Conservation (phyloP, 2,888 invertebrate species). For the Bursaphelenchus okinawaensis region DNA sequence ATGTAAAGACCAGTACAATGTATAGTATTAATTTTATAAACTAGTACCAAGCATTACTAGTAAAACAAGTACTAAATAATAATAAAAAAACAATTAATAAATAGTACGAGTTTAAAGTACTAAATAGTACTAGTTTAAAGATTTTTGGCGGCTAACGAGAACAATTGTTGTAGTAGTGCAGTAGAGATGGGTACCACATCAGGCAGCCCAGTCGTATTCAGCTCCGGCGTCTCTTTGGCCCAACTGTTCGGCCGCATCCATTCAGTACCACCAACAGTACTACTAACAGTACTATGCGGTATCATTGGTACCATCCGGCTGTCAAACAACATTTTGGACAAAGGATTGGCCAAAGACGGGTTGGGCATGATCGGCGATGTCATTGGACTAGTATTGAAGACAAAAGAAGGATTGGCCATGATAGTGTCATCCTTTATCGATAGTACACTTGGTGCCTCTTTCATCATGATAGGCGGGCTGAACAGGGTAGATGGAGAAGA, state of each 20-base stretch:
- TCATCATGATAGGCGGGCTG: background rate
- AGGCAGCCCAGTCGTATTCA: background rate
- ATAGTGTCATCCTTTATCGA: too few relatives aligned
- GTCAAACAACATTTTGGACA: background rate
- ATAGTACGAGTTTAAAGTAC: too few relatives aligned
- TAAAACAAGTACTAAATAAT: too few relatives aligned
- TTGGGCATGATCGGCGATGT: background rate
- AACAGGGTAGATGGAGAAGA: background rate
- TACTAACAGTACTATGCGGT: background rate
- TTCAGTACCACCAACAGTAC: background rate
- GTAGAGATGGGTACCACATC: slow-evolving; percentile 4
- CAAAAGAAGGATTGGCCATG: background rate
- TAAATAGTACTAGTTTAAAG: too few relatives aligned
- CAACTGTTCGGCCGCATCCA: background rate
- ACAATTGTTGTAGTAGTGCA: slow-evolving; percentile 1
- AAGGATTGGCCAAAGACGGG: background rate
- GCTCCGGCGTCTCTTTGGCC: background rate
- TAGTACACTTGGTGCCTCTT: too few relatives aligned
- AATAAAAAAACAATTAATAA: too few relatives aligned
- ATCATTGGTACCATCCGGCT: background rate
- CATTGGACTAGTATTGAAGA: background rate
- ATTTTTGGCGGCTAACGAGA: slow-evolving; percentile 1
- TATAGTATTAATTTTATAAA: too few relatives aligned
- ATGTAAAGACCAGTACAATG: too few relatives aligned
- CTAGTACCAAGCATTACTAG: too few relatives aligned